phyloP scores from a whole-genome alignment of 2,113 vertebrate species.

The Syrrhaptes paradoxus region DNA sequence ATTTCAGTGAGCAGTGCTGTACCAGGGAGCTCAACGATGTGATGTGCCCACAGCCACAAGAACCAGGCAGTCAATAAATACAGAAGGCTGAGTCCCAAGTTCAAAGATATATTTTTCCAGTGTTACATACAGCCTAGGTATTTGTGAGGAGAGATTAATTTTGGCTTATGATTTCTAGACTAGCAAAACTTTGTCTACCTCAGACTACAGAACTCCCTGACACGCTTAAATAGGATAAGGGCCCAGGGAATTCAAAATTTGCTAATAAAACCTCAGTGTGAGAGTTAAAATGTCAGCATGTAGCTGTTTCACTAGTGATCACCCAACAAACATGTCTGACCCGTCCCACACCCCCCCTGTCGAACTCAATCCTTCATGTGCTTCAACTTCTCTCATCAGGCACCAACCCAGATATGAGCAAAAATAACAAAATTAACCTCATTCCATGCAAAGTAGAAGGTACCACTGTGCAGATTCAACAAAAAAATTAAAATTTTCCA shows the following conservation, averaged over 20 bases:
- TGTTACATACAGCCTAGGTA: neutral
- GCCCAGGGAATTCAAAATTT: neutral
- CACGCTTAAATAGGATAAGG: neutral
- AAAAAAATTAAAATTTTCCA: neutral
- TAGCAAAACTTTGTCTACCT: neutral
- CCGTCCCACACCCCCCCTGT: neutral
- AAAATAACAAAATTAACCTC: neutral
- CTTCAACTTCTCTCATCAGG: neutral
- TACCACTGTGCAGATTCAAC: neutral
- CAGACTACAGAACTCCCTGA: neutral
- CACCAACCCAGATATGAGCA: neutral
- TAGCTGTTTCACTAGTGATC: neutral
- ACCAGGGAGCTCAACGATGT: neutral
- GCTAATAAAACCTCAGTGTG: neutral
- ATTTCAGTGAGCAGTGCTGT: rapidly evolving
- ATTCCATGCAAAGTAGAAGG: neutral
- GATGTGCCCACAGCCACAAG: neutral
- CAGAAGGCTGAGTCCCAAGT: neutral
- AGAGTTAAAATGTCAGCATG: neutral
- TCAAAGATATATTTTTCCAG: neutral
- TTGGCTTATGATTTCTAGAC: neutral
- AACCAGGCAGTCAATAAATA: neutral
- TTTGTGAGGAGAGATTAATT: neutral
- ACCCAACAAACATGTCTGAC: neutral
- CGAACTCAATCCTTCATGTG: neutral